Evolutionary conservation across 2,797 vertebrate genomes (phyloP), one percentile per base, ranked within the genome.

Genomic region (Pristis pectinata): DNA sequence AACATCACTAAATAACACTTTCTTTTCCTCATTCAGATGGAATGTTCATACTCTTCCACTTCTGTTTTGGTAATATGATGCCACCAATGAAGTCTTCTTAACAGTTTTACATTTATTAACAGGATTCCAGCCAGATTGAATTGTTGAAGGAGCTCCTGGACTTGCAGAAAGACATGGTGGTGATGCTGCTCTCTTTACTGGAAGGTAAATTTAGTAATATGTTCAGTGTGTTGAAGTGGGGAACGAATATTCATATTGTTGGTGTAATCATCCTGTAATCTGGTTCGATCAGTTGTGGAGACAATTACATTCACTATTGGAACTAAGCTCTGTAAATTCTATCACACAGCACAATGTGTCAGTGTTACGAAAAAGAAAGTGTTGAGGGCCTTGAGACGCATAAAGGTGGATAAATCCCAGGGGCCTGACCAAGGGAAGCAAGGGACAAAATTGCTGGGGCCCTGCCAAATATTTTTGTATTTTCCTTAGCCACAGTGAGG

Each of bases 131-230:
- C 96, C 99, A 99, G 95, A 98, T 99, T 2, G 98, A 97, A 37
- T 97, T 99, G 87, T 96, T 99, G 96, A 99, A 99, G 96, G 98
- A 99, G 95, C 97, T 99, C 94, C 95, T 99, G 96, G 98, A 99
- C 94, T 97, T 99, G 34, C 98, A 99, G 97, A 99, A 99, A 96
- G 99, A 99, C 96, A 99, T 99, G 99, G 98, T 99, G 59, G 98
- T 99, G 95, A 99, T 99, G 99, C 96, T 99, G 95, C 97, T 99
- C 95, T 99, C 98, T 0, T 97, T 99, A 0, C 97, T 99, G 41
- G 99, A 99, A 97, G 98, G 98, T 98, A 96, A 77, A 64, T 59
- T n/a, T 41, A 30, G 2, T 22, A 13, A 1, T 56, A 13, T 27
- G 80, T 80, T 44, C 41, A 44, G 1, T 44, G n/a, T 15, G 17